Base-by-base conservation (phyloP, 2,797 vertebrate species). In the Spinus pinus region DNA sequence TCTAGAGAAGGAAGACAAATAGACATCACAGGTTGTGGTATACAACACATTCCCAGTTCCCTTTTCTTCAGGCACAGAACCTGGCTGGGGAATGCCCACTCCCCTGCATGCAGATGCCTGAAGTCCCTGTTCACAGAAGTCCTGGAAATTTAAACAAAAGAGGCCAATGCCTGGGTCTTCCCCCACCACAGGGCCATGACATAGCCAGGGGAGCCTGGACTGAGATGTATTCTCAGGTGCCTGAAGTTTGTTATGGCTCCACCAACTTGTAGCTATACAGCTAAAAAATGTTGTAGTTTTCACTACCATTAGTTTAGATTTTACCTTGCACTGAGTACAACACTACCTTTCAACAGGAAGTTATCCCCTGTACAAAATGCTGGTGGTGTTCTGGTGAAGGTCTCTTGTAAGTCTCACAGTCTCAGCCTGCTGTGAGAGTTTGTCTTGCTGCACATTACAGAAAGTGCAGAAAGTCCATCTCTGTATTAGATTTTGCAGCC, bases 321-420 rank as follows among this genome's bases (percentile, higher is more conserved):
- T 82, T n/a, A 60, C 33, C 19, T 56, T 50, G 39, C 30, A 58
- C 21, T 21, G 27, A 50, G 30, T 33, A 30, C 1, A 4, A 51
- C 15, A 33, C 7, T 44, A 14, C 54, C 54, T 75, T 53, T 60
- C 21, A 64, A 39, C 41, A 39, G 27, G 20, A 66, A 49, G 13
- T 37, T 71, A 62, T 28, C 0, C 2, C 27, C 35, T 58, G 24
- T 31, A 56, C 22, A 35, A 64, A 82, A 64, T 6, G 12, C 24
- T 44, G 24, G 6, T 28, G 58, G 56, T 83, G 37, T 31, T 81
- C 62, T 50, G 35, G 35, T 72, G 42, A 56, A 65, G 37, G 8
- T 73, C 73, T 51, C 11, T 2, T 0, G 0, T 5, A 73, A 53
- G 18, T 39, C 50, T 81, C 2, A 9, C 7, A 35, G 33, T 17